These are phyloP conservation scores for Psittacula echo DNA, from an alignment of 2,797 vertebrate genomes.

Conservation along the genomic window DNA sequence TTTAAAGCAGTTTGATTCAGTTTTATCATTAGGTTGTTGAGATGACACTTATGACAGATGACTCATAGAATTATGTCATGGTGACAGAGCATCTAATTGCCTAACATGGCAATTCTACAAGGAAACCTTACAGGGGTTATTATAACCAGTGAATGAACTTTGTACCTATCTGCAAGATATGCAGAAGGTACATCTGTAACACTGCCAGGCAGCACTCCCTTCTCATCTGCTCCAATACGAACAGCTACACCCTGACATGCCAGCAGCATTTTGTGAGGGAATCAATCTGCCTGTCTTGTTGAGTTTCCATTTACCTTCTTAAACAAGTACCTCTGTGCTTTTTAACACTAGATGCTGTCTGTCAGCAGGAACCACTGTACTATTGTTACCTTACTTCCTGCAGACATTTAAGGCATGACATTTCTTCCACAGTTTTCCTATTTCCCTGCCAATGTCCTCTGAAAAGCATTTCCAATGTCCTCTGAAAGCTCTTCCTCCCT, in stretches of 20 bases:
- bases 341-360: not conserved
- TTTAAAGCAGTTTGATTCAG: not conserved
- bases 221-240: constrained; percentile 12
- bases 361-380: not conserved
- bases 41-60: not conserved
- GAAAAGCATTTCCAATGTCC: not conserved
- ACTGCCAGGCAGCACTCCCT: not conserved
- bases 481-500: not conserved
- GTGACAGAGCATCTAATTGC: constrained; percentile 26
- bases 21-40: constrained; percentile 4
- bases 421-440: not conserved
- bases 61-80: not conserved
- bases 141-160: not conserved
- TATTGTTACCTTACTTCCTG: not conserved
- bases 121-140: not conserved
- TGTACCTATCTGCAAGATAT: not conserved
- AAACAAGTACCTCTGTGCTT: constrained; percentile 5
- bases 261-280: constrained; percentile 30
- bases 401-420: not conserved
- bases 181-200: constrained; percentile 6
- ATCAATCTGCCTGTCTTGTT: constrained; percentile 26
- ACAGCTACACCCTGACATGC: not conserved
- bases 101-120: not conserved
- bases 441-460: not conserved
- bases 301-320: constrained; percentile 13